These are phyloP conservation scores for Polyommatus iphigenia DNA, from an alignment of 2,888 invertebrate genomes.

Conservation along the genomic window DNA sequence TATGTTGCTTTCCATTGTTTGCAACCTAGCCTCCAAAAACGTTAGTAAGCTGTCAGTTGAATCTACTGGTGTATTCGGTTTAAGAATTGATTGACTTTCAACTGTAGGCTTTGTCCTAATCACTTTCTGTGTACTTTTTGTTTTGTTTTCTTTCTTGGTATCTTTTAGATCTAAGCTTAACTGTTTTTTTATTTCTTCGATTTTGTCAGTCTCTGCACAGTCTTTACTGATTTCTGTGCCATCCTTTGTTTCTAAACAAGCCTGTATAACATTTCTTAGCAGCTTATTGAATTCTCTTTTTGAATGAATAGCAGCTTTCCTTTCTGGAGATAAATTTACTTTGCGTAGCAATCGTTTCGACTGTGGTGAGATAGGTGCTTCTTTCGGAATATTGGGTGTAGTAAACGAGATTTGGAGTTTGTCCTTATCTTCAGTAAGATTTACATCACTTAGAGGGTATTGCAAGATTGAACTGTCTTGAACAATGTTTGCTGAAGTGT, in stretches of 20 bases:
- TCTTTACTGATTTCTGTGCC: constrained; percentile 35
- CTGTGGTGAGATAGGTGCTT: constrained; percentile 24
- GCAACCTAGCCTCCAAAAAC: constrained; percentile 58
- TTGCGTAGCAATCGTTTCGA: constrained; percentile 42
- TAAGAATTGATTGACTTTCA: constrained; percentile 27
- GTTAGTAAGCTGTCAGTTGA: neutral
- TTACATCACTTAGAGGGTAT: neutral
- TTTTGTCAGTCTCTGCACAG: constrained; percentile 35
- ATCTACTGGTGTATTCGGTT: neutral
- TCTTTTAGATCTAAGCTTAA: constrained; percentile 20
- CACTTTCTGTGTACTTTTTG: neutral
- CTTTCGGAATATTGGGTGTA: constrained; percentile 6
- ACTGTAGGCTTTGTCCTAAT: neutral
- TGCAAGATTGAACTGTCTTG: neutral
- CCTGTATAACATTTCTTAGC: constrained; percentile 63
- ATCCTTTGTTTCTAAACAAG: constrained; percentile 54
- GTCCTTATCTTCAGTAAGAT: constrained; percentile 18
- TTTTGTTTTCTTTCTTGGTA: constrained; percentile 1
- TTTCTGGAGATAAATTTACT: constrained; percentile 58
- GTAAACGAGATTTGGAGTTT: constrained; percentile 5
- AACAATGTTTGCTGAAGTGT: neutral
- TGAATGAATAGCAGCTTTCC: constrained; percentile 62
- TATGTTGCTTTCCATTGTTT: constrained; percentile 62
- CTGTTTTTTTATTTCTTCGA: constrained; percentile 30
- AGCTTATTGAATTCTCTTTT: constrained; percentile 72